Evolutionary conservation across 2,888 invertebrate genomes (phyloP).

Genomic region (Ormyrus pomaceus): DNA sequence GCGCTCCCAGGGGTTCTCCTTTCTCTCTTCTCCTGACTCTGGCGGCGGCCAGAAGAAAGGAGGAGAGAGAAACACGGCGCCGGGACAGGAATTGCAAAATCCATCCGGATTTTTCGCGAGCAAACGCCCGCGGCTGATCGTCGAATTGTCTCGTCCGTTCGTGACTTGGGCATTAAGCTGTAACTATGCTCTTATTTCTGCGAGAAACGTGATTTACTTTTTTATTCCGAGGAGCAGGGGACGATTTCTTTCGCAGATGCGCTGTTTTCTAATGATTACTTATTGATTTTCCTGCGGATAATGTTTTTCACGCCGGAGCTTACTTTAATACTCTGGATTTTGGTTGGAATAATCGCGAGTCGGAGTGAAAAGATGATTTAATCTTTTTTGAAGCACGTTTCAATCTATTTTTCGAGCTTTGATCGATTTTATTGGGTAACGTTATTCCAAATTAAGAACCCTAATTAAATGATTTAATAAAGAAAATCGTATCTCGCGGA

Average conservation of each 20-base stretch:
- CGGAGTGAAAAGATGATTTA: too few relatives aligned
- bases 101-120: slow-evolving; percentile 49
- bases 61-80: slow-evolving; percentile 5
- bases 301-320: too few relatives aligned
- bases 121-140: slow-evolving; percentile 48
- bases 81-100: slow-evolving; percentile 50
- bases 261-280: too few relatives aligned
- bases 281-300: too few relatives aligned
- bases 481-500: too few relatives aligned
- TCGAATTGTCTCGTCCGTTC: slow-evolving; percentile 49
- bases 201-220: slow-evolving; percentile 22
- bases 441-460: too few relatives aligned
- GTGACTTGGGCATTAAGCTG: slow-evolving; percentile 50
- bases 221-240: not conserved
- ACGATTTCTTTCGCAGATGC: too few relatives aligned
- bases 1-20: slow-evolving; percentile 36
- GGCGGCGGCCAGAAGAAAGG: not conserved
- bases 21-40: not conserved
- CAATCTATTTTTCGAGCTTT: too few relatives aligned
- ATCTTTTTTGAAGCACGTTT: too few relatives aligned
- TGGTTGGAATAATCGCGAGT: too few relatives aligned
- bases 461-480: not conserved
- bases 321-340: too few relatives aligned
- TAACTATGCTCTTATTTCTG: slow-evolving; percentile 29
- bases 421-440: too few relatives aligned